Base-by-base conservation (phyloP, 1,140 invertebrate species). In the Drusus annulatus region DNA sequence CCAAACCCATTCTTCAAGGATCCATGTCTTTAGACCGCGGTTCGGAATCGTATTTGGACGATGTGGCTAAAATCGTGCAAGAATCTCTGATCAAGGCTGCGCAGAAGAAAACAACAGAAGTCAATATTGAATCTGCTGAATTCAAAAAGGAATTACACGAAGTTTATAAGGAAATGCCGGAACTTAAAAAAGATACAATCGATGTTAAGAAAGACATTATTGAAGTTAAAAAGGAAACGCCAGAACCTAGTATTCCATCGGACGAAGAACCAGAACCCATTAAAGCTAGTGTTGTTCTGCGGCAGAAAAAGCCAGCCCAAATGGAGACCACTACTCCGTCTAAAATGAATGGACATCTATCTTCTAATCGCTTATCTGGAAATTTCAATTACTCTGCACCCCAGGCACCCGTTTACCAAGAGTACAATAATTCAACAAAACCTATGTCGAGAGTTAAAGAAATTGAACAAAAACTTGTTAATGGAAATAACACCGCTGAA, bases 401-500 rank as follows among this genome's bases (percentile, higher is more conserved):
- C 16, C 68, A 65, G 16, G 31, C 62, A 4, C 21, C 51, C 31
- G 65, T 77, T 54, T 76, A 71, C 6, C 81, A 78, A 28, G 25
- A 45, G 19, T 51, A 50, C 28, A 45, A 45, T 45, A 45, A 45
- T 13, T 8, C 36, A 45, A 50, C 81, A 52, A 76, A 81, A 16
- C 23, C 52, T 62, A 68, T 78, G 1, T 68, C 74, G 51, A 84
- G 85, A 79, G 56, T 83, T 5, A 87, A 88, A 50, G 87, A 88
- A 25, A 78, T 79, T 0, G 85, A 83, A 51, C 85, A 86, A 1
- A 84, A 85, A 0, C 83, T 86, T 1, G 81, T 86, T 58, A 89
- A 88, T 76, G 82, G 85, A 68, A 87, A 86, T 2, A 86, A 86
- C 13, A 88, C 87, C 4, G 86, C 87, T 16, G 86, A 86, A 0